Evolutionary conservation across 2,113 vertebrate genomes (phyloP), one percentile per base, ranked within the genome.

Genomic region (Geothlypis trichas): DNA sequence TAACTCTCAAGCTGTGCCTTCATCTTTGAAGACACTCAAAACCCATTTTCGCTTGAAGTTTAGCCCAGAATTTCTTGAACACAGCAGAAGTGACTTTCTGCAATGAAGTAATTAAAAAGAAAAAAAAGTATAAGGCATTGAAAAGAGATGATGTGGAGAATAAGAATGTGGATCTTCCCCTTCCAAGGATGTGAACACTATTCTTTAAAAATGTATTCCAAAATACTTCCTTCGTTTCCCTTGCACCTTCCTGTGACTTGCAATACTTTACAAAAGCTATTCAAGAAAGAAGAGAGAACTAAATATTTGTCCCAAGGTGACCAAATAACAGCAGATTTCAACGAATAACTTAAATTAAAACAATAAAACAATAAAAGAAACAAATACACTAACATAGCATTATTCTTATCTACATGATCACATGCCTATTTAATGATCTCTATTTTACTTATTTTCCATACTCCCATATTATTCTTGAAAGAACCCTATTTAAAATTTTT

Each of bases 81-180:
- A 37, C 0, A 0, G 13, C 1, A 8, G 7, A 27, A 33, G 41
- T 37, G 7, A 37, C 18, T 42, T 69, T 55, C 35, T 61, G 20
- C 11, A 77, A 26, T 4, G 47, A 59, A 18, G 21, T n/a, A 9
- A 81, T 10, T 23, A 3, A 85, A 52, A 30, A 72, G n/a, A 41
- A 68, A 42, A 54, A 5, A 14, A 75, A 24, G 3, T 18, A 15
- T 6, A 69, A 74, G 8, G 10, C 28, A n/a, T 41, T 63, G 31
- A 54, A 90, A 92, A 75, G 9, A 66, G 24, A 44, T 0, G 0
- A 58, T 23, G 5, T 13, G 30, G 30, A 75, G 3, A 17, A 62
- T 5, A 67, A 15, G 7, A 78, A 58, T 55, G 39, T 39, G 54
- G 20, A 41, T 42, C 17, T 46, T 85, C 12, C 5, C 20, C 17